phyloP scores from a whole-genome alignment of 2,113 vertebrate species.

The Leuciscus idus region DNA sequence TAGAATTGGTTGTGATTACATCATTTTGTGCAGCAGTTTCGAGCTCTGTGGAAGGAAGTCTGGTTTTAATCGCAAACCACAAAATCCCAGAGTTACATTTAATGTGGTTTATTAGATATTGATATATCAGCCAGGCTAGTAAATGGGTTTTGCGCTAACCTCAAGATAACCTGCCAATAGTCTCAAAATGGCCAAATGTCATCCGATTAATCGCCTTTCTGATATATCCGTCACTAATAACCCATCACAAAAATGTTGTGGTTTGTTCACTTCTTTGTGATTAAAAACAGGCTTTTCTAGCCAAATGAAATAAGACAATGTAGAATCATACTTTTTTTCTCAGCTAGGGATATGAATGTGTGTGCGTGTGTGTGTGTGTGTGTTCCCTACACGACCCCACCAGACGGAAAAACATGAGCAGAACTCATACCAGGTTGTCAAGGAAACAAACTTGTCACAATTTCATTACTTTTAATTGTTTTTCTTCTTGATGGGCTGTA shows the following conservation, averaged over 20 bases:
- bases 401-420: neutral
- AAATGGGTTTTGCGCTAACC: conserved; percentile 6
- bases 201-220: neutral
- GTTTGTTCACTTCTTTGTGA: neutral
- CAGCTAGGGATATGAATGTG: neutral
- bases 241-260: neutral
- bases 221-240: conserved; percentile 3
- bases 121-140: neutral
- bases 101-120: neutral
- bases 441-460: conserved; percentile 24
- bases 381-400: neutral
- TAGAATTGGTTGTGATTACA: neutral
- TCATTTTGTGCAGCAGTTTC: neutral
- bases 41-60: neutral
- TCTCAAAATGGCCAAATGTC: neutral
- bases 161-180: conserved; percentile 6
- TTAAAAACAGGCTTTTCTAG: conserved; percentile 3
- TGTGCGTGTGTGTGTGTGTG: neutral
- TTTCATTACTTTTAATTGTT: conserved; percentile 23
- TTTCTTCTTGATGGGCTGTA: conserved; percentile 13
- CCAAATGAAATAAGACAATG: neutral
- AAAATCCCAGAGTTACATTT: neutral
- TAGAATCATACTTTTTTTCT: neutral
- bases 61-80: conserved; percentile 8
- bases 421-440: conserved; percentile 32